Conservation (phyloP, 2,888 invertebrate genomes). For the Bedellia somnulentella region DNA sequence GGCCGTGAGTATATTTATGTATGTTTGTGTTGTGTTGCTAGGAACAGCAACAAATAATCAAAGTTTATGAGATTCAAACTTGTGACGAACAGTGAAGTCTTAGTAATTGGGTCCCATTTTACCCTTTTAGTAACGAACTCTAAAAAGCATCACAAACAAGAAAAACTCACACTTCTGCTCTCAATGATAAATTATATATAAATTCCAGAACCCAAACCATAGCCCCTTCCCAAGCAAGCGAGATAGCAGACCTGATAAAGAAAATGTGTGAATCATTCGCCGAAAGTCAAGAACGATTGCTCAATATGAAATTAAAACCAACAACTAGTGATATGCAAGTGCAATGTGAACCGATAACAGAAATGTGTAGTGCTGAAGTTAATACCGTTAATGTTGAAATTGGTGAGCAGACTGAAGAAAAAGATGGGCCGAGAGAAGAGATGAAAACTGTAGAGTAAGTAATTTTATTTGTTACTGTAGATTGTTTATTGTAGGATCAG, state of each 20-base stretch:
- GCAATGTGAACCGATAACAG: slow-evolving; percentile 22
- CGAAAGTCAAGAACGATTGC: slow-evolving; percentile 27
- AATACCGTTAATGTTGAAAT: not conserved
- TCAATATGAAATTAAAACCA: slow-evolving; percentile 17
- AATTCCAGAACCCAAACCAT: not conserved
- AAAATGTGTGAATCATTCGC: slow-evolving; percentile 45
- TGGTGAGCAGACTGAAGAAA: not conserved
- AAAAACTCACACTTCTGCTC: too few species aligned
- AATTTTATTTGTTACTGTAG: too few species aligned
- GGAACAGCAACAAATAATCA: slow-evolving; percentile 1
- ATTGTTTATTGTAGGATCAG: too few species aligned
- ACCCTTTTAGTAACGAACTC: too few species aligned
- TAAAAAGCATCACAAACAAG: too few species aligned
- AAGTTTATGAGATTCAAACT: not conserved
- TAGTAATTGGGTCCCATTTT: too few species aligned
- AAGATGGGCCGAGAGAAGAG: not conserved
- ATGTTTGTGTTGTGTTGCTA: too few species aligned
- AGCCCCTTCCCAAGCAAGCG: slow-evolving; percentile 37
- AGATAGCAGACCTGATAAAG: slow-evolving; percentile 37
- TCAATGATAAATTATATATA: not conserved
- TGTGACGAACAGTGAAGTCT: too few species aligned
- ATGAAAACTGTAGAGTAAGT: too few species aligned
- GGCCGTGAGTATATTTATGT: too few species aligned
- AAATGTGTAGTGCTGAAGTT: too few species aligned
- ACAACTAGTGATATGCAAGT: slow-evolving; percentile 33